Evolutionary conservation across 2,888 invertebrate species (phyloP).

Genomic region (Dasysyrphus albostriatus): DNA sequence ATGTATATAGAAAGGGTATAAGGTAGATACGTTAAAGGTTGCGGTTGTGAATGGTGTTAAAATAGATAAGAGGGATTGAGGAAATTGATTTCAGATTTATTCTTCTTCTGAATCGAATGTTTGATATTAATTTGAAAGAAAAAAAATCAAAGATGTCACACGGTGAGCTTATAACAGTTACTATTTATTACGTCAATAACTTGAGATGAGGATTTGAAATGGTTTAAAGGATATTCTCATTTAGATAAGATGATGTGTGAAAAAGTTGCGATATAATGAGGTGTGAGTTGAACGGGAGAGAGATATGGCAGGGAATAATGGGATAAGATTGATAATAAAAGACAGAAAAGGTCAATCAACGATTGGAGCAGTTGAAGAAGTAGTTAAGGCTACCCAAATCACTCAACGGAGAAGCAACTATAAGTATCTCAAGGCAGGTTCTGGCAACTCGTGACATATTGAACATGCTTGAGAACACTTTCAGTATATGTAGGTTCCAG

Average conservation of each 20-base stretch:
- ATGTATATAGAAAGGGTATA: neutral
- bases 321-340: no score
- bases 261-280: neutral
- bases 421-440: no score
- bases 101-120: conserved; percentile 19
- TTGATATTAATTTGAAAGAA: conserved; percentile 38
- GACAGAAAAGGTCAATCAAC: no score
- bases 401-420: no score
- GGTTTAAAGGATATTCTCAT: conserved; percentile 17
- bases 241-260: conserved; percentile 11
- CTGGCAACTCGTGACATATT: no score
- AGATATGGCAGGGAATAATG: no score
- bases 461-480: no score
- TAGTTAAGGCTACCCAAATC: no score
- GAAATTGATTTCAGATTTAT: conserved; percentile 67
- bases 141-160: conserved; percentile 37
- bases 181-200: conserved; percentile 14
- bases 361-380: no score
- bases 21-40: neutral
- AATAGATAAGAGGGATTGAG: conserved; percentile 65
- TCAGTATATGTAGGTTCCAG: no score
- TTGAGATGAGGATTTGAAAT: conserved; percentile 12
- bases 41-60: conserved; percentile 32
- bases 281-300: no score
- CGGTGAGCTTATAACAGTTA: conserved; percentile 4